phyloP scores from a whole-genome alignment of 2,888 invertebrate species.

The Euzetes globulus region DNA sequence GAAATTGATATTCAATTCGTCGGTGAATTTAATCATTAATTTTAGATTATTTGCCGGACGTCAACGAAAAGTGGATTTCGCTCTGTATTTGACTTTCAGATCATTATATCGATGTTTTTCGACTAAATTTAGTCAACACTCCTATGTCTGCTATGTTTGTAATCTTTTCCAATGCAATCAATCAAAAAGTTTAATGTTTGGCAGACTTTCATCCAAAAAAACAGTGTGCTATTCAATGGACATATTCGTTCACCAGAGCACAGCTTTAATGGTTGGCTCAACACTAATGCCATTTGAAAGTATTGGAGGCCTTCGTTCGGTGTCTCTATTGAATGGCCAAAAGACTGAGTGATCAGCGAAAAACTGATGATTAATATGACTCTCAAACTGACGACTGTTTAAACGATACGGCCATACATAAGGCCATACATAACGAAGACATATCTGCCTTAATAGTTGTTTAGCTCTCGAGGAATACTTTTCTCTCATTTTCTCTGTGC shows the following conservation, averaged over 20 bases:
- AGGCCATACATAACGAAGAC: not conserved
- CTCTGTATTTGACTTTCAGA: not conserved
- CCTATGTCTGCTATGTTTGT: not conserved
- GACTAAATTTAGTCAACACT: not conserved
- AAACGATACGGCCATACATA: not conserved
- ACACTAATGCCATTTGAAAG: not conserved
- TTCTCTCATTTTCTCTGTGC: not conserved
- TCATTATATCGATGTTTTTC: not conserved
- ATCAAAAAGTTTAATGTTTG: not conserved
- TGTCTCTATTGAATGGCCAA: not conserved
- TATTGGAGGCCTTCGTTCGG: not conserved
- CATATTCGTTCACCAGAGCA: not conserved
- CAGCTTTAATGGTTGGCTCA: not conserved
- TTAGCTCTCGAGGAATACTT: not conserved
- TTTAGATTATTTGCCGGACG: not conserved
- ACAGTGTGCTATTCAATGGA: not conserved
- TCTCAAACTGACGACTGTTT: not conserved
- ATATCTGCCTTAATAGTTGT: not conserved
- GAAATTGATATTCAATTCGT: not conserved
- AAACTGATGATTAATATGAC: conserved; percentile 10
- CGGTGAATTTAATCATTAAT: not conserved
- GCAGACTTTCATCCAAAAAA: no score
- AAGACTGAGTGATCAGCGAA: not conserved
- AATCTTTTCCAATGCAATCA: not conserved
- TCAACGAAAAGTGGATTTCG: not conserved